A percentile compares a stretch with the other conserved stretches of the same genome.
Evolutionary conservation across 64 coral and sea anemone genomes (phyloP).

Genomic region (Porites australiensis): DNA sequence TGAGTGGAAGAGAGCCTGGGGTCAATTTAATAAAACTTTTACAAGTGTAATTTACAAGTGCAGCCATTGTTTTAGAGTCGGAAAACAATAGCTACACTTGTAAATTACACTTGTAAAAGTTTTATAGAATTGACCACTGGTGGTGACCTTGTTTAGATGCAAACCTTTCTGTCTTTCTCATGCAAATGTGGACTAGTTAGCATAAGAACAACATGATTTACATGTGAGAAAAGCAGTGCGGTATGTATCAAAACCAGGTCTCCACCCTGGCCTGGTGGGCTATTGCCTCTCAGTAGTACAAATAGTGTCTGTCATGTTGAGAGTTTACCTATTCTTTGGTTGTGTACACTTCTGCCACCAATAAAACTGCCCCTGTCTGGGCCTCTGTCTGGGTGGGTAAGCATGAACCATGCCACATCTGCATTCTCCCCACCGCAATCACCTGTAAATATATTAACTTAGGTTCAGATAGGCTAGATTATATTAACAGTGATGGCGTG

Average conservation of each 20-base stretch:
- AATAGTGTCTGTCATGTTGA: not conserved
- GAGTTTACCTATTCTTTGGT: conserved; percentile 16
- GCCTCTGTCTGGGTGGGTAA: conserved; percentile 14
- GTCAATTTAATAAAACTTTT: too few relatives aligned
- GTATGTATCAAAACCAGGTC: too few relatives aligned
- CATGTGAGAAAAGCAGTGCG: too few relatives aligned
- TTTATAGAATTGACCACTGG: not conserved
- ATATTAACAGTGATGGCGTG: not conserved
- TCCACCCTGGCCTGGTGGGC: not conserved
- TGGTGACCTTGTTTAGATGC: too few relatives aligned
- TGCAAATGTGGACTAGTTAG: too few relatives aligned
- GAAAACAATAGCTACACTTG: too few relatives aligned
- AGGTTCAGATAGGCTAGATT: not conserved
- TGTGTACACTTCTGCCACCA: conserved; percentile 11
- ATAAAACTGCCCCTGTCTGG: conserved; percentile 17
- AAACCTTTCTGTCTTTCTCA: too few relatives aligned
- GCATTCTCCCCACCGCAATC: conserved; percentile 6
- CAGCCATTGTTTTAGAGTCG: too few relatives aligned
- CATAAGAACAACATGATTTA: too few relatives aligned
- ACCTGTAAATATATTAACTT: conserved; percentile 18
- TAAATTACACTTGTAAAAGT: too few relatives aligned
- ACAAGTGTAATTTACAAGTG: too few relatives aligned
- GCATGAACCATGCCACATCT: conserved; percentile 19
- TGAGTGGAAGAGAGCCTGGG: too few relatives aligned
- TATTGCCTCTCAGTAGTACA: not conserved